phyloP scores from a whole-genome alignment of 2,797 vertebrate genomes.

The Gambusia yucatana region DNA sequence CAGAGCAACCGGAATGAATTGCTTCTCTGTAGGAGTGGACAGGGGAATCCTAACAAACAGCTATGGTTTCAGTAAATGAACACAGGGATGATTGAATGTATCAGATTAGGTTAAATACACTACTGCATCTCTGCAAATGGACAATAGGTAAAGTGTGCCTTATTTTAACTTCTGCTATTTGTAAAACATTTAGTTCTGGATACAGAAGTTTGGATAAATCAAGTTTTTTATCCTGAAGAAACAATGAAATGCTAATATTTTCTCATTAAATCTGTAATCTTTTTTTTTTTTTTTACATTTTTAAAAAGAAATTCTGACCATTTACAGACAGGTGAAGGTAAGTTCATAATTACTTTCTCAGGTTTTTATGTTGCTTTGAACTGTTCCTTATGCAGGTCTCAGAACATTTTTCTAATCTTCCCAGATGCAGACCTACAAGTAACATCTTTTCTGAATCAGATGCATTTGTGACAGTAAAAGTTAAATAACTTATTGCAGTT shows the following conservation, averaged over 20 bases:
- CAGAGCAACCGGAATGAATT: slow-evolving; percentile 42
- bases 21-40: slow-evolving; percentile 28
- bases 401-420: neutral
- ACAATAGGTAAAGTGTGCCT: neutral
- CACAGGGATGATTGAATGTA: slow-evolving; percentile 24
- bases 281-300: neutral
- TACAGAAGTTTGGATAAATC: neutral
- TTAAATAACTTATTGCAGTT: neutral
- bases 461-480: neutral
- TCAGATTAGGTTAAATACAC: slow-evolving; percentile 11
- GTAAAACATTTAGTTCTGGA: neutral
- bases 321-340: neutral
- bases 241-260: neutral
- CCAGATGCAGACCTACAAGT: neutral
- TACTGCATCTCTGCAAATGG: slow-evolving; percentile 7
- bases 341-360: neutral
- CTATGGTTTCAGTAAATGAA: slow-evolving; percentile 24
- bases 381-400: neutral
- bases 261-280: neutral
- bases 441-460: neutral
- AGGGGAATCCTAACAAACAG: slow-evolving; percentile 36
- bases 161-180: neutral
- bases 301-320: neutral
- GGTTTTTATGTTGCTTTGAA: neutral
- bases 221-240: neutral